Conservation (phyloP, 2,888 invertebrate genomes). For the Metacarcinus magister region DNA sequence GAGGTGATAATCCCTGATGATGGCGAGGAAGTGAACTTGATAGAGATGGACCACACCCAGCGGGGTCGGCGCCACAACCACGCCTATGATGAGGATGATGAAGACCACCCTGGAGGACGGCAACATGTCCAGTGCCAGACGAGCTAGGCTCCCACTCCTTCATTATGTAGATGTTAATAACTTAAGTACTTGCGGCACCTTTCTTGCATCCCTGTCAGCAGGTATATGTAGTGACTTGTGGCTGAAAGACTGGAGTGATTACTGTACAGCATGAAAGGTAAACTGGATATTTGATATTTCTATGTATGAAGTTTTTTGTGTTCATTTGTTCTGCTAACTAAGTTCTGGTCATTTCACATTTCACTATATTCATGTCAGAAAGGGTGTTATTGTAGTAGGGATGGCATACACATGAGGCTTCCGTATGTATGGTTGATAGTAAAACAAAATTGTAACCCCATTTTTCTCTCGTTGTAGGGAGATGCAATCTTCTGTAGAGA, state of each 20-base stretch:
- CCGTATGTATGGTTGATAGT: neutral
- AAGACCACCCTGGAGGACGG: slow-evolving; percentile 88
- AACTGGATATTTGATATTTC: slow-evolving; percentile 22
- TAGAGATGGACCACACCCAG: slow-evolving; percentile 89
- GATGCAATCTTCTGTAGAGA: slow-evolving; percentile 13
- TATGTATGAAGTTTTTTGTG: neutral
- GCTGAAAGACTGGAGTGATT: neutral
- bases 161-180: neutral
- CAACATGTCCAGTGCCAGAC: slow-evolving; percentile 92
- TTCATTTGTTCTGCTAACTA: neutral
- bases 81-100: slow-evolving; percentile 92
- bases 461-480: neutral
- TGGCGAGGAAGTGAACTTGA: slow-evolving; percentile 90
- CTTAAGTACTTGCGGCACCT: slow-evolving; percentile 1
- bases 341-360: neutral
- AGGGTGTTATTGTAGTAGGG: neutral
- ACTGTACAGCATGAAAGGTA: neutral
- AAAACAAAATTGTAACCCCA: neutral
- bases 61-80: slow-evolving; percentile 87
- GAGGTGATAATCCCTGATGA: slow-evolving; percentile 90
- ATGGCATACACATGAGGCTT: neutral
- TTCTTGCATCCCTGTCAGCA: slow-evolving; percentile 33
- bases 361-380: neutral
- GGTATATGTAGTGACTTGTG: slow-evolving; percentile 4
- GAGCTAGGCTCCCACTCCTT: slow-evolving; percentile 71